Evolutionary conservation across 1,140 invertebrate genomes (phyloP), one percentile per base, ranked within the genome.

Genomic region (Chlorops oryzae): DNA sequence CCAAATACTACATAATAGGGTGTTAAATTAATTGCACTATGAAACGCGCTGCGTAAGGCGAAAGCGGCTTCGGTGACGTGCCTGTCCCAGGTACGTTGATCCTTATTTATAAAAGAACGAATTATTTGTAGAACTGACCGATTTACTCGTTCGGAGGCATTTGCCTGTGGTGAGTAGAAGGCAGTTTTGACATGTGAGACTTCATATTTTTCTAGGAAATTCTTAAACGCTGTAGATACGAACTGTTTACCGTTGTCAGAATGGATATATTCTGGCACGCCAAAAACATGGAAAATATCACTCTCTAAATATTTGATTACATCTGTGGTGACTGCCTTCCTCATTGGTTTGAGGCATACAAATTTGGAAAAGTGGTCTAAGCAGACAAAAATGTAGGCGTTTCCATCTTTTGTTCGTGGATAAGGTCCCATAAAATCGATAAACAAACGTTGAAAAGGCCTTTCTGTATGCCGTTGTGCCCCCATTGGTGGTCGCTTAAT

Each of bases 381-480:
- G 2, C 21, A 32, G 2, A 47, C 24, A 17, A 47, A 47, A 5
- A 47, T 24, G 15, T 18, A 24, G 5, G 15, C 20, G 41, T 58
- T 55, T 6, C 53, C 50, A 21, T 24, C 45, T 23, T 21, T 42
- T 3, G 50, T 50, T 21, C 46, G 17, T 3, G 50, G 56, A 37
- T 48, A 58, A 3, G 50, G 50, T 12, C 50, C 56, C 35, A 56
- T 24, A 24, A 55, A 18, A 35, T 55, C 50, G 18, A 40, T 27
- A 32, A 28, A 47, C 3, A 44, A n/a, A 10, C 35, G 6, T 24
- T 56, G 46, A 15, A 51, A 58, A 18, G 54, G 50, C 12, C 18
- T 13, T 35, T 48, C 51, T 51, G 35, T 48, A 5, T 25, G 5
- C 13, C 38, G 7, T 40, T 5, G 28, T 32, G 6, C 17, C 17